Evolutionary conservation across 2,888 invertebrate genomes (phyloP), one percentile per base, ranked within the genome.

Genomic region (Lepidocyrtinus sp.): DNA sequence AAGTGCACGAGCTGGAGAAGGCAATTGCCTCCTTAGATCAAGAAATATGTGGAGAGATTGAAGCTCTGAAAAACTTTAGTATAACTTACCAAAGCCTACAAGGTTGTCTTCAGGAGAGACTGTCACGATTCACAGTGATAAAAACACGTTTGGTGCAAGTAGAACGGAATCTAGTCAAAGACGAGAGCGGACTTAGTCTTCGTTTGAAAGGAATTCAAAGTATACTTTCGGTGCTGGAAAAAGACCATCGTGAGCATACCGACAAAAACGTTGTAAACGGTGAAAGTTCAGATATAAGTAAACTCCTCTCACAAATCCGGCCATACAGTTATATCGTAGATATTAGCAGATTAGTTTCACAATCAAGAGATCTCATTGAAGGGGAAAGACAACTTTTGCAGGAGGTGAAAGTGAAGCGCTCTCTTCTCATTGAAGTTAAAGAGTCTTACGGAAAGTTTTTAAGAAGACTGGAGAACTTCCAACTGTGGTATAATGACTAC

Each of bases 401-500:
- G 3, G 83, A 83, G 45, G 64, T 83, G 0, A 19, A 59, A 46
- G 21, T 55, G 1, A 83, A 82, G 63, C 55, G 64, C 0, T 61
- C 69, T 0, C 5, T 61, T 3, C 65, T 79, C 7, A 27, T 67
- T 1, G 73, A 69, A 24, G 62, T 69, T 0, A 73, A 61, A 26
- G 26, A 72, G 9, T 59, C 77, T 1, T 82, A 73, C 36, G 27
- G 21, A 5, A 21, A 22, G n/a, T 83, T 83, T 61, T 36, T 62
- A 3, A 68, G 17, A 1, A 69, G 61, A 25, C 46, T 74, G 5
- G 19, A 68, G 5, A 63, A 65, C 15, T 83, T 83, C 63, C 79
- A 83, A 63, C 46, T 22, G 12, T 83, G 82, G 82, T 82, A 83
- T 27, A 45, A 24, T 5, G 55, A 55, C 22, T 83, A 75, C 27